Evolutionary conservation across 2,113 vertebrate genomes (phyloP), one percentile per base, ranked within the genome.

Genomic region (Neotoma lepida): DNA sequence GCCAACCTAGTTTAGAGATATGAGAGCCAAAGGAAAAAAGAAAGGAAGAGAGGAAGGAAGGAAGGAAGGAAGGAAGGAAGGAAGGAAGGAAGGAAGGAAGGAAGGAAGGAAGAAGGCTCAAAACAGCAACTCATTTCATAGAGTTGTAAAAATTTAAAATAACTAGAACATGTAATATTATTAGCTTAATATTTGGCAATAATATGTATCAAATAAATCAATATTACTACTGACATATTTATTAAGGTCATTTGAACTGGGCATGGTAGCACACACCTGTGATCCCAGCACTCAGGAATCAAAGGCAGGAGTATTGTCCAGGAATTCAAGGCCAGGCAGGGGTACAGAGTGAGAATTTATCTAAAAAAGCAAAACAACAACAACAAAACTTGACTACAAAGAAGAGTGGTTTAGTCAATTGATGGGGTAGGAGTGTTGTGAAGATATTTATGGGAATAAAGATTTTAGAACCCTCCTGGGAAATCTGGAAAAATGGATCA

Each of bases 81-180:
- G 14, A 14, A 18, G 35, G 6, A 6, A n/a, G 17, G 35, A 18
- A n/a, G 6, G 18, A 39, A 39, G 17, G 7, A 2, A 71, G 68
- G 39, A 30, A 56, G 4, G 77, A 33, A 51, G 30, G 15, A n/a
- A n/a, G 26, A 9, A 54, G 5, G 30, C 17, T 61, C 39, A 44
- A 63, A 33, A 4, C 39, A 35, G 3, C 15, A 35, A 71, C 14
- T 6, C 77, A 26, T 77, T 54, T 95, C 18, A 73, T 8, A 68
- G 33, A 46, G 49, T 82, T 78, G 9, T 28, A 77, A 35, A 54
- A 93, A 76, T 88, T 71, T 41, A 56, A 88, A 81, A 61, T 44
- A 68, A 30, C 63, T n/a, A 88, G 66, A 85, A 81, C 61, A 78
- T 61, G 22, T 84, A 30, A 90, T 80, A 63, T 76, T 78, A 93